Conservation (phyloP, 1,140 invertebrate genomes). For the Mercenaria mercenaria region DNA sequence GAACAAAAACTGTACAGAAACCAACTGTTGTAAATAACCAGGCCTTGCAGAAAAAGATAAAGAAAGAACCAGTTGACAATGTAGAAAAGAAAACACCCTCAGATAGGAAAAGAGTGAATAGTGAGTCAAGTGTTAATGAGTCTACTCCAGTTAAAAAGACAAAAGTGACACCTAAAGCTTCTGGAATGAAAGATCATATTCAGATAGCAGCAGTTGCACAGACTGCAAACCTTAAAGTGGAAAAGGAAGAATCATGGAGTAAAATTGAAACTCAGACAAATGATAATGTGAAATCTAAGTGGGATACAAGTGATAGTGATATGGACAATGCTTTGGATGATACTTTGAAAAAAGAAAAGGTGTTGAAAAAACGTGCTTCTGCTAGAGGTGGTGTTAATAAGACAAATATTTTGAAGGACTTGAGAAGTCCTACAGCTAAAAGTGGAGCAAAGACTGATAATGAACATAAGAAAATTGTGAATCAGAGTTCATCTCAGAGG, state of each 20-base stretch:
- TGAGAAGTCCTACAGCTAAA: constrained; percentile 28
- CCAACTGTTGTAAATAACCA: constrained; percentile 33
- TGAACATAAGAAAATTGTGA: constrained; percentile 26
- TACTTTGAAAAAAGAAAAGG: constrained; percentile 59
- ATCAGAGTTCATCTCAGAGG: constrained; percentile 42
- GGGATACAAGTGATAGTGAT: constrained; percentile 84
- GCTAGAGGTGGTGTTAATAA: background rate
- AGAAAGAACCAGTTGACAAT: constrained; percentile 64
- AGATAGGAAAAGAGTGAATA: constrained; percentile 73
- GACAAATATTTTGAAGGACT: constrained; percentile 32
- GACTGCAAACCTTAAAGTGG: constrained; percentile 35
- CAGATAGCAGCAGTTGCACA: background rate
- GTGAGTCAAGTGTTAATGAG: constrained; percentile 75
- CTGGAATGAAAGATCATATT: constrained; percentile 40
- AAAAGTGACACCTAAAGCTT: constrained; percentile 33
- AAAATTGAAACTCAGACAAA: constrained; percentile 80
- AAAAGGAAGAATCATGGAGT: constrained; percentile 80
- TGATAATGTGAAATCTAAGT: constrained; percentile 80
- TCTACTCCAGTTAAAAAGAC: constrained; percentile 64
- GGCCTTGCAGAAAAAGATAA: constrained; percentile 56
- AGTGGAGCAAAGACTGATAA: constrained; percentile 25
- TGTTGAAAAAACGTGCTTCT: constrained; percentile 52
- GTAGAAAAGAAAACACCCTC: constrained; percentile 66
- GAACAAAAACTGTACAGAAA: constrained; percentile 55
- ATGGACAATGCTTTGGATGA: constrained; percentile 70